Base-by-base conservation (phyloP, 2,888 invertebrate species). In the Vanessa cardui region DNA sequence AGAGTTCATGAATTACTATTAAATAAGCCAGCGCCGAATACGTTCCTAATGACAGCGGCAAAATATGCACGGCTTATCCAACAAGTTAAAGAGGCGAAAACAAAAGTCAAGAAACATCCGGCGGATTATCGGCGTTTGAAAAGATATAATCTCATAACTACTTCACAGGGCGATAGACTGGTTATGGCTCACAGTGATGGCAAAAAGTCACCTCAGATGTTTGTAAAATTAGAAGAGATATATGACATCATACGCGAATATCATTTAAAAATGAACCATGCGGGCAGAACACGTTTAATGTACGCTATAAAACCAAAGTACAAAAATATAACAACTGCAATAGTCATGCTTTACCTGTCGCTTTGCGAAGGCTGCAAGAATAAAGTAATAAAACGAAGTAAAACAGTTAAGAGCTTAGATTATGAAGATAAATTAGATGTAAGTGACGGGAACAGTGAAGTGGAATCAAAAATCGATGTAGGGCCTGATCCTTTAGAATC, bases 241-340 rank as follows among this genome's bases (percentile, higher is more conserved):
- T 88, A 83, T 61, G 85, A 86, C n/a, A 82, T 87, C 46, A 79
- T 87, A 73, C 75, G 76, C 0, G 77, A 80, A 6, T 80, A 76
- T 64, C 87, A 87, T 68, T 18, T 84, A 8, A 81, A 79, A 69
- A 73, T 83, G 64, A 84, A 82, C 63, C 86, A 87, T 46, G 84
- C 80, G 2, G 86, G 87, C 1, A 78, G 85, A 70, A 77, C 77
- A 52, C 80, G 83, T 18, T 79, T 86, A 78, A 80, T 83, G 82
- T 26, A 72, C 2, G 80, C 77, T 12, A 70, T 87, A 49, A 87
- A 86, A 68, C 78, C 77, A 6, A 79, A 78, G 64, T 86, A 84
- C 71, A 83, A 78, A 69, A 87, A 87, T 66, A 75, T 87, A 4
- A 87, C 86, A 1, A 74, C 83, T 3, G 79, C 85, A 69, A 77